phyloP scores from a whole-genome alignment of 2,797 vertebrate genomes.

The Lacerta viridis region DNA sequence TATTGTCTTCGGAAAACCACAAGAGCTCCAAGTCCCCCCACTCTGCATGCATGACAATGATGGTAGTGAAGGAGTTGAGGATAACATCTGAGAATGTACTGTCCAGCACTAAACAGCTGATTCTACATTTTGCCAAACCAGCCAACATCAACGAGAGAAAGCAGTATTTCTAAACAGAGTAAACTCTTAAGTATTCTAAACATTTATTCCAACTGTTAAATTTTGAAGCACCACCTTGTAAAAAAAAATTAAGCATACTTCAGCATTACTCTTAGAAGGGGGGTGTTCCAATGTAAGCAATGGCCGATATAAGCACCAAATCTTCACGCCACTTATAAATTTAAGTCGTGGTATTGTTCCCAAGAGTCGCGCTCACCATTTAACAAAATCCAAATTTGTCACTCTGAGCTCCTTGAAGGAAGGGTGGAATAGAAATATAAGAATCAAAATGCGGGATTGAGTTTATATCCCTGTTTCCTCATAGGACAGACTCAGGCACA shows the following conservation, averaged over 20 bases:
- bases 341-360: background rate
- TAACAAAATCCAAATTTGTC: background rate
- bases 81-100: background rate
- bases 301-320: background rate
- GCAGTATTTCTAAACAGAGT: background rate
- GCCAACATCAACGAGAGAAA: background rate
- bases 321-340: background rate
- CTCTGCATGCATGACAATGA: background rate
- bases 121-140: background rate
- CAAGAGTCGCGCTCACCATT: background rate
- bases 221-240: background rate
- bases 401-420: background rate
- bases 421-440: background rate
- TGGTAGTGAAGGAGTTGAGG: background rate
- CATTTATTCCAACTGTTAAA: background rate
- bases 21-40: background rate
- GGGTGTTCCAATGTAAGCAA: background rate
- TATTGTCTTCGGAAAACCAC: conserved; percentile 20
- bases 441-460: background rate
- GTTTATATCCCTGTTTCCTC: background rate
- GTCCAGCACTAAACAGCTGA: background rate
- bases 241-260: too few species aligned
- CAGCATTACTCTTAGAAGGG: background rate
- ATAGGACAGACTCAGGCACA: background rate
- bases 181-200: background rate